A percentile compares a stretch with the other conserved stretches of the same genome.
These are phyloP conservation scores for Tachina fera DNA, from an alignment of 2,888 invertebrate genomes.

Conservation along the genomic window DNA sequence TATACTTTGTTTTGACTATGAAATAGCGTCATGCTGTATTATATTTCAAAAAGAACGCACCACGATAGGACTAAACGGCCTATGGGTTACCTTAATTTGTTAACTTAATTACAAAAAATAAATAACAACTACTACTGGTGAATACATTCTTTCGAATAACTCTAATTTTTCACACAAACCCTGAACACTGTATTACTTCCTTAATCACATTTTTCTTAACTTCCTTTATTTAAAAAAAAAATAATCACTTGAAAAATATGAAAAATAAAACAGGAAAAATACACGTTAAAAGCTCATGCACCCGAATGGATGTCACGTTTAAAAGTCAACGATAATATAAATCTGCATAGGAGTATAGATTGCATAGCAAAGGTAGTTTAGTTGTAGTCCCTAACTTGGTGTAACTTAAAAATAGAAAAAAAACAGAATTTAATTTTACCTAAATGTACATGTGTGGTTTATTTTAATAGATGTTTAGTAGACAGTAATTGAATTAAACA, in stretches of 20 bases:
- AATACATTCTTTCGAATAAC: slow-evolving; percentile 52
- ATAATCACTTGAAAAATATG: slow-evolving; percentile 11
- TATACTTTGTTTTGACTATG: no score
- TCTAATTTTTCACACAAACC: slow-evolving; percentile 4
- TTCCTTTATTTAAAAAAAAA: slow-evolving; percentile 45
- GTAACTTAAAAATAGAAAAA: neutral
- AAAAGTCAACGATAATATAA: slow-evolving; percentile 85
- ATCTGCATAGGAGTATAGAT: slow-evolving; percentile 90
- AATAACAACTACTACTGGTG: neutral
- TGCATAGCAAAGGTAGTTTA: slow-evolving; percentile 82
- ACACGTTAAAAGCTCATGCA: slow-evolving; percentile 82
- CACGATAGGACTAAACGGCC: no score
- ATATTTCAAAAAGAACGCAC: no score
- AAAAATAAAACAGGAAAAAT: slow-evolving; percentile 76
- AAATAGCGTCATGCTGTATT: no score
- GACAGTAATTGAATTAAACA: neutral
- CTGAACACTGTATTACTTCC: slow-evolving; percentile 22
- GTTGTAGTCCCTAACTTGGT: slow-evolving; percentile 24
- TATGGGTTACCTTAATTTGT: no score
- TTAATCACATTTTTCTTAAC: slow-evolving; percentile 46
- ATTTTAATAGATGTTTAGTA: slow-evolving; percentile 36
- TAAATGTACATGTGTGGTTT: slow-evolving; percentile 36
- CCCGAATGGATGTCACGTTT: slow-evolving; percentile 88
- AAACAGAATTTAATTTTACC: slow-evolving; percentile 24
- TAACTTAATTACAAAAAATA: neutral